Conservation (phyloP, 2,113 vertebrate genomes). For the Lipotes vexillifer region DNA sequence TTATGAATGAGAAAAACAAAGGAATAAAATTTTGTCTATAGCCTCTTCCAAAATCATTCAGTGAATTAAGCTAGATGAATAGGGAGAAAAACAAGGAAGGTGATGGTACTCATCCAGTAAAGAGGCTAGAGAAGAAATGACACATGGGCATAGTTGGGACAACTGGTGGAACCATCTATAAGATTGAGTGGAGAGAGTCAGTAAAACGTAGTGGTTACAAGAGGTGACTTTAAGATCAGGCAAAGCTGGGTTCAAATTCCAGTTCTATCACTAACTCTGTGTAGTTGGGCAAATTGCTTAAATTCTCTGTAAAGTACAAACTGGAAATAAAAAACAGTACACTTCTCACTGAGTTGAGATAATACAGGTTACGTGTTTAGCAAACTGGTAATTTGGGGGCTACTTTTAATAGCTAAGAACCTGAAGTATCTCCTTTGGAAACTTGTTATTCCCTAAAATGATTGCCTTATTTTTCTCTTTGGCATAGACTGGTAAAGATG, state of each 20-base stretch:
- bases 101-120: background rate
- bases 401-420: background rate
- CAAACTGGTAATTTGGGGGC: background rate
- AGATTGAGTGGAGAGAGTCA: background rate
- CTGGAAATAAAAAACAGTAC: background rate
- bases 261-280: background rate
- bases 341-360: background rate
- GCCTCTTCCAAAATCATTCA: background rate
- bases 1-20: background rate
- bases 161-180: background rate
- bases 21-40: background rate
- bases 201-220: background rate
- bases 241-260: background rate
- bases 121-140: background rate
- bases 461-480: background rate
- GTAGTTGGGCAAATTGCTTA: background rate
- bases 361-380: background rate
- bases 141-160: rapidly evolving
- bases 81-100: background rate
- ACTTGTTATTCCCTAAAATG: background rate
- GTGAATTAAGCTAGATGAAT: background rate
- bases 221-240: background rate
- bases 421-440: background rate
- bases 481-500: background rate
- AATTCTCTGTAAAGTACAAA: background rate